These are phyloP conservation scores for Fundulus diaphanus DNA, from an alignment of 2,797 vertebrate genomes.

Conservation along the genomic window DNA sequence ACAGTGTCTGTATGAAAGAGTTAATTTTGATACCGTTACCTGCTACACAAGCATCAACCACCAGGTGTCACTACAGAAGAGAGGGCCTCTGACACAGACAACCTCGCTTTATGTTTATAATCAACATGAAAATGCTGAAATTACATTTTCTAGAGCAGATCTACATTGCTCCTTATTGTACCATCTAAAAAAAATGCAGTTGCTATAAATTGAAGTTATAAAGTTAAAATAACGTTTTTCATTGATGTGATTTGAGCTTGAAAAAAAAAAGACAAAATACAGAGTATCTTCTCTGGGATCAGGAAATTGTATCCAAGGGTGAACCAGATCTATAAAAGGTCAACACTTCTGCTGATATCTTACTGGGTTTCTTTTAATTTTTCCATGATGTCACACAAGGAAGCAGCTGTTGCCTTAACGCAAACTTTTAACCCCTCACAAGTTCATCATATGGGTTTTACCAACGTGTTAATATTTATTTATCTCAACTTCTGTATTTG, in stretches of 20 bases:
- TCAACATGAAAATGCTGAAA: background rate
- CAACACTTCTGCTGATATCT: too few species aligned
- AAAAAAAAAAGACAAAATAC: background rate
- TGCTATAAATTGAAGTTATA: background rate
- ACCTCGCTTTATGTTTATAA: background rate
- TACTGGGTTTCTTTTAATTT: too few species aligned
- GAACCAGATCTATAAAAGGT: background rate
- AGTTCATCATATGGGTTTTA: too few species aligned
- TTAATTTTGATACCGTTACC: background rate
- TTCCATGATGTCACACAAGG: background rate
- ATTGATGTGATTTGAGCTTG: too few species aligned
- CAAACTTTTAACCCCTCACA: too few species aligned
- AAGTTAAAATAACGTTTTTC: too few species aligned
- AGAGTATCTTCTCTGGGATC: background rate
- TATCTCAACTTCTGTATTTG: too few species aligned
- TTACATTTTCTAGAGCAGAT: background rate
- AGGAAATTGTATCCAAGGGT: background rate
- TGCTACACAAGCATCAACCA: slow-evolving; percentile 37
- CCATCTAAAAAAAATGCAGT: background rate
- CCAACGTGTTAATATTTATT: too few species aligned
- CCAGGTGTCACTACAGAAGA: slow-evolving; percentile 35
- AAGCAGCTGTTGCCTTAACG: background rate
- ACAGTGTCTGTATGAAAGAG: background rate
- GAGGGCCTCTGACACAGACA: background rate
- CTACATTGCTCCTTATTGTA: background rate